Conservation (phyloP, 2,888 invertebrate species). For the Eupithecia inturbata region DNA sequence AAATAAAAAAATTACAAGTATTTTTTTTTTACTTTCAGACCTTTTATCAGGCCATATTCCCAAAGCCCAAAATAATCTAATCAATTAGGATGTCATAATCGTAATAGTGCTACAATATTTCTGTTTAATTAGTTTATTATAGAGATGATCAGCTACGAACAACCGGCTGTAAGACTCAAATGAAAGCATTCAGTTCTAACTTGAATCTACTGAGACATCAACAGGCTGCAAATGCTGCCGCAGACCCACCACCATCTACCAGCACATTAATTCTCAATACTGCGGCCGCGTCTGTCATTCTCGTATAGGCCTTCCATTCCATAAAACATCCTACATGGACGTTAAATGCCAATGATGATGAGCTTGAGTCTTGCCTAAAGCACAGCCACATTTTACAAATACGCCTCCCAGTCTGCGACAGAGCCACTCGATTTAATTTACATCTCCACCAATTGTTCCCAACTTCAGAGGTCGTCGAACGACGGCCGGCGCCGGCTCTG, state of each 20-base stretch:
- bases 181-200: not conserved
- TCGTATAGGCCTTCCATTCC: not conserved
- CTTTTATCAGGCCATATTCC: not conserved
- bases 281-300: not conserved
- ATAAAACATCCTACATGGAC: not conserved
- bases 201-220: too few relatives aligned
- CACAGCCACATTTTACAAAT: slow-evolving; percentile 20
- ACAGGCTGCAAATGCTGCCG: not conserved
- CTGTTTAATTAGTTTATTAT: not conserved
- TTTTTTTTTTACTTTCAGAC: too few relatives aligned
- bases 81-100: not conserved
- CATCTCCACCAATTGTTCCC: slow-evolving; percentile 77
- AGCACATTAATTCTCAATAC: not conserved
- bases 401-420: slow-evolving; percentile 51
- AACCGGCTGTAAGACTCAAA: not conserved
- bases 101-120: too few relatives aligned
- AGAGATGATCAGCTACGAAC: too few relatives aligned
- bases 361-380: not conserved
- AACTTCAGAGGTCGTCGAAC: slow-evolving; percentile 77
- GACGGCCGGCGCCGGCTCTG: slow-evolving; percentile 63
- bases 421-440: slow-evolving; percentile 80
- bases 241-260: not conserved
- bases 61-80: not conserved
- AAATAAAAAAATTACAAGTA: too few relatives aligned
- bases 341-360: not conserved